A percentile compares a stretch with the other conserved stretches of the same genome.
phyloP scores from a whole-genome alignment of 2,888 invertebrate species.

The Eilema caniola region DNA sequence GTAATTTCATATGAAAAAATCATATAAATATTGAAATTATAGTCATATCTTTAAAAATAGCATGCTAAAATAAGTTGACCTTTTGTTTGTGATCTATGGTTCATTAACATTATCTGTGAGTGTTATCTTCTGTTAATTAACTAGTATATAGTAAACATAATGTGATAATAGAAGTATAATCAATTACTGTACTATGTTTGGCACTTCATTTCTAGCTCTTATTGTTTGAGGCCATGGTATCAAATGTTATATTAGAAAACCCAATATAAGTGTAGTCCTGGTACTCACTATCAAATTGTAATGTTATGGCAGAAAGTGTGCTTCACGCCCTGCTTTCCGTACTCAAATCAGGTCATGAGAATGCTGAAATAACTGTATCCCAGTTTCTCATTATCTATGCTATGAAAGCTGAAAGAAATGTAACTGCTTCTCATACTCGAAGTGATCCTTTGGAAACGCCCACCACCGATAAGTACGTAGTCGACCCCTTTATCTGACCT shows the following conservation, averaged over 20 bases:
- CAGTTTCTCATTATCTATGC: not conserved
- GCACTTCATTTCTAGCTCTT: not conserved
- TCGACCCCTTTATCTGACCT: too few relatives aligned
- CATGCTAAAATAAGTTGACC: not conserved
- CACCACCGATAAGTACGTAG: too few relatives aligned
- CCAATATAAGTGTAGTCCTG: not conserved
- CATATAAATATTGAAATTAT: too few relatives aligned
- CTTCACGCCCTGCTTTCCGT: too few relatives aligned
- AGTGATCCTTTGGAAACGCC: not conserved
- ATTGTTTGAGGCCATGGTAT: too few relatives aligned
- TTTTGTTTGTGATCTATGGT: not conserved
- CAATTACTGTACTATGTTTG: not conserved
- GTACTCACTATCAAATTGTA: too few relatives aligned
- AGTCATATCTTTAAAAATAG: not conserved
- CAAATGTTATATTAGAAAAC: too few relatives aligned
- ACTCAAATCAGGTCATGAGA: not conserved
- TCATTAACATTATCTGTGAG: constrained; percentile 26
- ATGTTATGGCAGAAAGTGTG: not conserved
- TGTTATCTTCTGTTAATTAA: constrained; percentile 30
- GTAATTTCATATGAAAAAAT: too few relatives aligned
- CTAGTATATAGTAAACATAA: constrained; percentile 22
- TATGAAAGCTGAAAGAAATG: too few relatives aligned
- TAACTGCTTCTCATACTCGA: too few relatives aligned
- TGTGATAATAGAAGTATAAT: constrained; percentile 2
- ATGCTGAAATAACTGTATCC: not conserved